Evolutionary conservation across 2,113 vertebrate genomes (phyloP).

Genomic region (Trematocara nigrifrons): DNA sequence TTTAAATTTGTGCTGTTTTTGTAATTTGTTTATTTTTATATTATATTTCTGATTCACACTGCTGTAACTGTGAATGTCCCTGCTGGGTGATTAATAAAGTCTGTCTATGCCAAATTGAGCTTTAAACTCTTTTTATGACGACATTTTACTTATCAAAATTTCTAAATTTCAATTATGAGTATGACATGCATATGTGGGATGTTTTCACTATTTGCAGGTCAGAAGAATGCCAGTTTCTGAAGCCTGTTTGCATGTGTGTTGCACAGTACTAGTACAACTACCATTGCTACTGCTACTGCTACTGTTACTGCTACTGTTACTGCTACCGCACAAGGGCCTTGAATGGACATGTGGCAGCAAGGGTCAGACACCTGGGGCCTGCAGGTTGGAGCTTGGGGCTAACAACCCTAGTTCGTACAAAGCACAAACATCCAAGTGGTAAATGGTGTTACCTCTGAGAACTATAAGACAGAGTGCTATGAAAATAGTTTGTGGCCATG

Average conservation of each 20-base stretch:
- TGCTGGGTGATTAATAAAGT: no score
- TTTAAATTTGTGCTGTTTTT: no score
- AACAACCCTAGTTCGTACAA: background rate
- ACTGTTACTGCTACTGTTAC: background rate
- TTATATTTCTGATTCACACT: no score
- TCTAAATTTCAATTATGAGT: no score
- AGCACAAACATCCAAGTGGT: background rate
- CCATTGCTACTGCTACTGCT: background rate
- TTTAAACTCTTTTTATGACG: no score
- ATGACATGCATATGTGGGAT: no score
- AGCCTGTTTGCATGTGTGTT: background rate
- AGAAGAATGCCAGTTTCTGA: rapidly evolving
- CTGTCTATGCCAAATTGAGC: no score
- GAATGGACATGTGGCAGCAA: background rate
- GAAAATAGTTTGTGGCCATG: background rate
- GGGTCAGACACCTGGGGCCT: background rate
- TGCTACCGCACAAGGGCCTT: background rate
- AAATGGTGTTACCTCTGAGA: background rate
- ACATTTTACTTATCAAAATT: no score
- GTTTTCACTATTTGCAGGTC: no score
- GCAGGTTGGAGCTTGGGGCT: background rate
- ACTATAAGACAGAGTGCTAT: background rate
- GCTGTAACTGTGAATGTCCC: no score
- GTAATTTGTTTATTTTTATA: no score
- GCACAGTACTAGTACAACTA: background rate